phyloP scores from a whole-genome alignment of 2,888 invertebrate genomes.

The Ceriagrion tenellum region DNA sequence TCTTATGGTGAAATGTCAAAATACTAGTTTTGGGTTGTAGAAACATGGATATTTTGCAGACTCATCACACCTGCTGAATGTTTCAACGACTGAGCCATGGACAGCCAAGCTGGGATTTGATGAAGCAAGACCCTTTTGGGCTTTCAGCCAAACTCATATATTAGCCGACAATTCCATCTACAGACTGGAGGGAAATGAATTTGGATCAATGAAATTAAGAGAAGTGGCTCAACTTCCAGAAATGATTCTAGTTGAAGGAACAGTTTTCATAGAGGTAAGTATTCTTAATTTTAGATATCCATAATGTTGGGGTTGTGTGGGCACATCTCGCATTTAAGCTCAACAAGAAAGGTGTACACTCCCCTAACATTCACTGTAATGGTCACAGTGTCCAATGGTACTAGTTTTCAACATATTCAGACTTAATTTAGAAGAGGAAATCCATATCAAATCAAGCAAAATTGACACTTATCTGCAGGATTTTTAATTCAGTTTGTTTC shows the following conservation, averaged over 20 bases:
- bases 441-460: too few species aligned
- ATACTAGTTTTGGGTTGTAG: too few species aligned
- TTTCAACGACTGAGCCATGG: conserved; percentile 28
- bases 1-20: too few species aligned
- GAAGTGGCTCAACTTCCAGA: conserved; percentile 4
- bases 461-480: too few species aligned
- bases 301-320: too few species aligned
- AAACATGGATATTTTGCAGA: too few species aligned
- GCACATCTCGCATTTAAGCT: too few species aligned
- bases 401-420: neutral
- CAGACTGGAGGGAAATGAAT: neutral
- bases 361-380: neutral
- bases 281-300: neutral
- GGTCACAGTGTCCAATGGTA: neutral
- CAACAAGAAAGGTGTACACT: too few species aligned
- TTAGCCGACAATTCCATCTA: conserved; percentile 35
- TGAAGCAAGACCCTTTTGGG: conserved; percentile 49
- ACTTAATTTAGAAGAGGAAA: too few species aligned
- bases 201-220: neutral
- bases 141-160: conserved; percentile 52
- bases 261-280: conserved; percentile 47
- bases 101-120: conserved; percentile 19
- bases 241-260: neutral
- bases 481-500: too few species aligned
- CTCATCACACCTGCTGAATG: conserved; percentile 37